Evolutionary conservation across 1,140 invertebrate genomes (phyloP).

Genomic region (Caenorhabditis brenneri): DNA sequence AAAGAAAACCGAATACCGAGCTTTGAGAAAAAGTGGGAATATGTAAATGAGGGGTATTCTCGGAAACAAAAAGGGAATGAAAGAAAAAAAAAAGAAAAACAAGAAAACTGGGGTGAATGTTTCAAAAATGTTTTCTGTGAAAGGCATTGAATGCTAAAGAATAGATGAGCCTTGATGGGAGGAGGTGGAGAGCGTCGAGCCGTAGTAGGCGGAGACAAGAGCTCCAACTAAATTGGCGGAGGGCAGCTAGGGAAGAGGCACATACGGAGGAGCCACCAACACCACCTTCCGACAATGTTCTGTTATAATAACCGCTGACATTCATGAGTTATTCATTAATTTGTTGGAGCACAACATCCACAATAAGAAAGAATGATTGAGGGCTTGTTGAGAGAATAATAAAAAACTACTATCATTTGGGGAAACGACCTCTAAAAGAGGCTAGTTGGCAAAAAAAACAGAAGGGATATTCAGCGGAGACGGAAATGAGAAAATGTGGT

Average conservation of each 20-base stretch:
- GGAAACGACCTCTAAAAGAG: neutral
- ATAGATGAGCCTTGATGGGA: constrained; percentile 40
- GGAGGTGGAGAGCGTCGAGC: neutral
- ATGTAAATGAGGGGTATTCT: constrained; percentile 27
- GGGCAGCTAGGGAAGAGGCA: constrained; percentile 5
- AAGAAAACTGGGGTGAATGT: neutral
- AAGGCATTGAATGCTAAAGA: constrained; percentile 41
- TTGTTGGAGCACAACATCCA: constrained; percentile 11
- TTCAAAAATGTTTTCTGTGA: constrained; percentile 20
- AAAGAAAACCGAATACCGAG: neutral
- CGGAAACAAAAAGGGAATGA: neutral
- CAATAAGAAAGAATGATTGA: constrained; percentile 35
- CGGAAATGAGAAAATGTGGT: constrained; percentile 39
- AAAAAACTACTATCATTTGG: neutral
- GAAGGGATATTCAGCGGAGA: neutral
- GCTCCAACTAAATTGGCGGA: constrained; percentile 32
- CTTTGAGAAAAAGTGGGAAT: neutral
- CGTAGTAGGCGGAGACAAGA: neutral
- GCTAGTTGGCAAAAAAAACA: neutral
- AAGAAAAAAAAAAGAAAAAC: neutral
- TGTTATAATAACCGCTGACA: constrained; percentile 43
- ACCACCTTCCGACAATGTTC: constrained; percentile 38
- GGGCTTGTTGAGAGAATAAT: neutral
- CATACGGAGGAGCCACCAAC: neutral
- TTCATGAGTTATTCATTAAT: constrained; percentile 43